Percentiles rank a stretch among this genome's conserved stretches.
phyloP scores from a whole-genome alignment of 2,113 vertebrate genomes.

The Illadopsis cleaveri region DNA sequence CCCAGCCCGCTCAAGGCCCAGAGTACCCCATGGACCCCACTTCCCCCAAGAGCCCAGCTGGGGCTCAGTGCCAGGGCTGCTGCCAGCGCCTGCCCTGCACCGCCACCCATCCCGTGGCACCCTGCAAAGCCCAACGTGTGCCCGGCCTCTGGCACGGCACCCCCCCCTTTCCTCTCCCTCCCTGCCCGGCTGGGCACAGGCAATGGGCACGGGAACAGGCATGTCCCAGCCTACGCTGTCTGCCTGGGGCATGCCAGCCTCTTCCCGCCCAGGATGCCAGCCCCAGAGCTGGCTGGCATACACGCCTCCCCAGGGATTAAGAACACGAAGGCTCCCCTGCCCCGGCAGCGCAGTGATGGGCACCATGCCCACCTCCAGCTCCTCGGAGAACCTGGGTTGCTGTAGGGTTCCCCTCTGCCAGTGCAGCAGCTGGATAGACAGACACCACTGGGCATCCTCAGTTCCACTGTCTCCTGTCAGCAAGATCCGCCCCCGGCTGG shows the following conservation, averaged over 20 bases:
- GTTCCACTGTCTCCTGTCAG: not conserved
- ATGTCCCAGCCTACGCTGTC: conserved; percentile 33
- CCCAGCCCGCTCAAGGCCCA: accelerated
- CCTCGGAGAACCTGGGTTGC: not conserved
- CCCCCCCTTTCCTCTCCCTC: not conserved
- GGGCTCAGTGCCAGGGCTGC: not conserved
- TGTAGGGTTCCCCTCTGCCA: not conserved
- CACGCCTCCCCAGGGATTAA: not conserved
- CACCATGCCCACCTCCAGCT: not conserved
- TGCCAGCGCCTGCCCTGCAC: not conserved
- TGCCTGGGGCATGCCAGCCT: not conserved
- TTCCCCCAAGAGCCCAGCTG: not conserved
- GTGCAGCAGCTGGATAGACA: not conserved
- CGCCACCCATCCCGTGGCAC: not conserved
- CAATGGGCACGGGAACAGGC: not conserved
- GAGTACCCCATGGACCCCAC: not conserved
- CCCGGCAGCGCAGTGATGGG: accelerated
- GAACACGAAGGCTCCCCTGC: not conserved
- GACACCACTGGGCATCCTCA: not conserved
- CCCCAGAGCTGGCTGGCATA: conserved; percentile 7
- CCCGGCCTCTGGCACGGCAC: not conserved
- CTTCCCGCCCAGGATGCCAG: conserved; percentile 26
- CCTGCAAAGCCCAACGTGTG: not conserved
- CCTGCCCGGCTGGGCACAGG: not conserved
- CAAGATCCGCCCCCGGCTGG: not conserved